Percentiles rank a stretch among this genome's conserved stretches.
These are phyloP conservation scores for Drosophila nasuta DNA, from an alignment of 1,140 invertebrate genomes.

Conservation along the genomic window DNA sequence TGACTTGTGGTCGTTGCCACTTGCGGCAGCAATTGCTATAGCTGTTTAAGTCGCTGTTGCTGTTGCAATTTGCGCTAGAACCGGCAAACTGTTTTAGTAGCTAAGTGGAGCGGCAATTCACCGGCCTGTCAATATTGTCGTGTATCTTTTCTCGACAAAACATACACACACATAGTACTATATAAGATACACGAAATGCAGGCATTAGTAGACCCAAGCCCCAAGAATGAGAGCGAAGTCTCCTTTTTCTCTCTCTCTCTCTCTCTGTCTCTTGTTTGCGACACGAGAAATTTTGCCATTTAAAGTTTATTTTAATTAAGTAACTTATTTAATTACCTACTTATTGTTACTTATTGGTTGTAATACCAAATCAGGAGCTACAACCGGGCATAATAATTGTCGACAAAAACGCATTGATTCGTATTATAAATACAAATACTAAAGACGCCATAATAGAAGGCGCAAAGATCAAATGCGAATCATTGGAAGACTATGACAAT, in stretches of 20 bases:
- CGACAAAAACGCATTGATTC: no score
- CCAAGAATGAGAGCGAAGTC: background rate
- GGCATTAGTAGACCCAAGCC: background rate
- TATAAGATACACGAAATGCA: background rate
- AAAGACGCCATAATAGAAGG: no score
- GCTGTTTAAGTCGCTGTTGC: background rate
- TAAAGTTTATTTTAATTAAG: conserved; percentile 81
- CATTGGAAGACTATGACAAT: no score
- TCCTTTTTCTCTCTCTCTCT: background rate
- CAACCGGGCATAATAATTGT: no score
- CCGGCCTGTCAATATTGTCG: conserved; percentile 45
- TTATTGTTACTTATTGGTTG: no score
- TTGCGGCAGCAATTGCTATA: conserved; percentile 20
- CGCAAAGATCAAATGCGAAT: no score
- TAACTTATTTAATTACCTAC: conserved; percentile 69
- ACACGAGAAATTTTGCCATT: conserved; percentile 65
- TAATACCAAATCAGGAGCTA: no score
- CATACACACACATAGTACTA: background rate
- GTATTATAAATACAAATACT: no score
- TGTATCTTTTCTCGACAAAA: conserved; percentile 24
- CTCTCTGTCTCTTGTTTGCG: background rate
- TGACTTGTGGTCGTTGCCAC: conserved; percentile 34
- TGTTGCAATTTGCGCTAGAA: conserved; percentile 34
- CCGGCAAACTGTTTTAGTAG: conserved; percentile 49
- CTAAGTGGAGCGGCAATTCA: conserved; percentile 36